Conservation (phyloP, 1,140 invertebrate genomes). For the Teleogryllus occipitalis region DNA sequence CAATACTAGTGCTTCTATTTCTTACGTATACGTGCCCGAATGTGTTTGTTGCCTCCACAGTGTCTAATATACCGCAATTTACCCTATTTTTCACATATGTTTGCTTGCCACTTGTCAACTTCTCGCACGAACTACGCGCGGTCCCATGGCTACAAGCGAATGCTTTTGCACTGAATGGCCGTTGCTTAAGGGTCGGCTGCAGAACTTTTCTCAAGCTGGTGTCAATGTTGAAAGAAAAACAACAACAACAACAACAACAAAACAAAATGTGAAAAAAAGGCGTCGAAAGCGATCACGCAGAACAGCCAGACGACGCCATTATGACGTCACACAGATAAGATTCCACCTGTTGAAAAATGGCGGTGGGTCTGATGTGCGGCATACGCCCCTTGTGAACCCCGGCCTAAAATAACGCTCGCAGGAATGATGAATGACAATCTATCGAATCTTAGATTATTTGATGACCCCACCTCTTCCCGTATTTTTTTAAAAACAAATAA, state of each 20-base stretch:
- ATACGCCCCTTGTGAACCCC: neutral
- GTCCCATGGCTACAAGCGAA: neutral
- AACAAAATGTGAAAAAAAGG: no score
- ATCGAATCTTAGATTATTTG: no score
- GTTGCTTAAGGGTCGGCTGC: neutral
- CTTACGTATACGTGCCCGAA: no score
- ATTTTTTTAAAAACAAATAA: no score
- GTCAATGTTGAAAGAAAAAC: neutral
- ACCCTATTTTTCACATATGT: neutral
- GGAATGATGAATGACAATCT: no score
- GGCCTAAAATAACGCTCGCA: no score
- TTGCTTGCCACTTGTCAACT: neutral
- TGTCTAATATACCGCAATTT: no score
- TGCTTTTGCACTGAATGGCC: no score
- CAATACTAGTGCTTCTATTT: no score
- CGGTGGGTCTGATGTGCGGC: neutral
- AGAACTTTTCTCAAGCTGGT: neutral
- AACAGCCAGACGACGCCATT: neutral
- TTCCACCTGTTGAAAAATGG: constrained; percentile 20
- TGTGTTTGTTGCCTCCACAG: no score
- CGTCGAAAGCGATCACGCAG: neutral
- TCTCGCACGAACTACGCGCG: neutral
- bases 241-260: neutral
- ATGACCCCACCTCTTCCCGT: no score
- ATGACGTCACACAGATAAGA: constrained; percentile 12